Base-by-base conservation (phyloP, 2,797 vertebrate genomes). In the Zenarchopterus dispar region DNA sequence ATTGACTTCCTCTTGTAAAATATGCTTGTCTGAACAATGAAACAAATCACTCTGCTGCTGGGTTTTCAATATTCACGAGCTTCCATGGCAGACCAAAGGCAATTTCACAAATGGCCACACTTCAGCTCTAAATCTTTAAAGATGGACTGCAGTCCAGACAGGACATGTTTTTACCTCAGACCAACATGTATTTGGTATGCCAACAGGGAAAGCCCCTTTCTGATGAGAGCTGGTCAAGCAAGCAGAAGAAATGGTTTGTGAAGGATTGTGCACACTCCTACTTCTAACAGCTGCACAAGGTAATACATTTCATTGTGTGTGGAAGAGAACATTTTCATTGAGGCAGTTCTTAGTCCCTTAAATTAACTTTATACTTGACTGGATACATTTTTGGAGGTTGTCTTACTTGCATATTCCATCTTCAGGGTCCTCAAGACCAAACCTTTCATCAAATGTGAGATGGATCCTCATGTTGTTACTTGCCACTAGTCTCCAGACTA, bases 401-500 rank as follows among this genome's bases (percentile, higher is more conserved):
- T 0, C 97, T 96, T 95, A 99, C 97, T 99, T 99, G 97, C 97
- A 99, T 85, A 96, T 94, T 56, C 94, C 96, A 53, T 96, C 96
- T 90, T 99, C 97, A 18, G 97, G 94, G 78, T 99, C 97, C 88
- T 99, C 97, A 73, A 99, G 94, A 73, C 97, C 97, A 81, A 99
- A 99, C 55, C 91, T 91, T 65, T 96, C 93, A 87, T 99, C 97
- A 81, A 99, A 99, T 61, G 91, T 95, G 73, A 99, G 93, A 57
- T 96, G 97, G 91, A 99, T 97, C 92, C 93, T 94, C 73, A 94
- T 93, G 63, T 95, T 93, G 85, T 90, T 91, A 48, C 88, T 78
- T 1, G 96, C 94, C 74, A 97, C 94, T 28, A 99, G 92, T 86
- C 94, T 95, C 97, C 97, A 99, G 58, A 95, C 91, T 83, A 97